phyloP scores from a whole-genome alignment of 2,888 invertebrate genomes.

The Nomada flava region DNA sequence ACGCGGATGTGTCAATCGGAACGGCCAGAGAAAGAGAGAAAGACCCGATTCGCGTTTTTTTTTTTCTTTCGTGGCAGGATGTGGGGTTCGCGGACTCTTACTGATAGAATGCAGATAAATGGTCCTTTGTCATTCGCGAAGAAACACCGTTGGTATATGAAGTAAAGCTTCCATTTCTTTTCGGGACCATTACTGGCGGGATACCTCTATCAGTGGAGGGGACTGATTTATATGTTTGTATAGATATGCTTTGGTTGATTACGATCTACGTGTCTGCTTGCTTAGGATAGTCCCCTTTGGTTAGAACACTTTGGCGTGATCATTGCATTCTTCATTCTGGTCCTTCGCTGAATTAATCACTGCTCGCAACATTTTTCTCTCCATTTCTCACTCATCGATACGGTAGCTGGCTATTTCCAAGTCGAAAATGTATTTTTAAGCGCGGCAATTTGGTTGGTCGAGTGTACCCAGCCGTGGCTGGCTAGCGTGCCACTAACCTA shows the following conservation, averaged over 20 bases:
- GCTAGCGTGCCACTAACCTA: slow-evolving; percentile 83
- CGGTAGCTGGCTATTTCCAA: slow-evolving; percentile 27
- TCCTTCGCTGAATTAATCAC: not conserved
- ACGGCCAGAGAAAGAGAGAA: slow-evolving; percentile 20
- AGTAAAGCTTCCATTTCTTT: too few relatives aligned
- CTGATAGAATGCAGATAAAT: slow-evolving; percentile 14
- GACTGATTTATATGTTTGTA: too few relatives aligned
- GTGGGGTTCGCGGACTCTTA: slow-evolving; percentile 20
- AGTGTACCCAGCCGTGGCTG: slow-evolving; percentile 78
- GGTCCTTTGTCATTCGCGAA: slow-evolving; percentile 1
- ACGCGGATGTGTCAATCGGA: slow-evolving; percentile 76
- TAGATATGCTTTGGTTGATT: too few relatives aligned
- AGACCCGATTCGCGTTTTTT: slow-evolving; percentile 41
- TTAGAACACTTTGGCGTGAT: not conserved
- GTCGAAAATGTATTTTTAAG: slow-evolving; percentile 78
- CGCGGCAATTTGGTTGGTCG: slow-evolving; percentile 78
- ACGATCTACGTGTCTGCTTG: too few relatives aligned
- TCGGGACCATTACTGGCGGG: not conserved
- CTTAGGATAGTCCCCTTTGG: too few relatives aligned
- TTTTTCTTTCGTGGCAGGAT: slow-evolving; percentile 47
- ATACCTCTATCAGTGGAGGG: too few relatives aligned
- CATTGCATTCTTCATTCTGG: slow-evolving; percentile 4
- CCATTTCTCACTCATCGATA: slow-evolving; percentile 7
- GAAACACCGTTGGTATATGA: too few relatives aligned
- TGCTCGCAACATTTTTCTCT: not conserved